These are phyloP conservation scores for Melanotaenia maccullochi DNA, from an alignment of 2,797 vertebrate genomes.

Conservation along the genomic window DNA sequence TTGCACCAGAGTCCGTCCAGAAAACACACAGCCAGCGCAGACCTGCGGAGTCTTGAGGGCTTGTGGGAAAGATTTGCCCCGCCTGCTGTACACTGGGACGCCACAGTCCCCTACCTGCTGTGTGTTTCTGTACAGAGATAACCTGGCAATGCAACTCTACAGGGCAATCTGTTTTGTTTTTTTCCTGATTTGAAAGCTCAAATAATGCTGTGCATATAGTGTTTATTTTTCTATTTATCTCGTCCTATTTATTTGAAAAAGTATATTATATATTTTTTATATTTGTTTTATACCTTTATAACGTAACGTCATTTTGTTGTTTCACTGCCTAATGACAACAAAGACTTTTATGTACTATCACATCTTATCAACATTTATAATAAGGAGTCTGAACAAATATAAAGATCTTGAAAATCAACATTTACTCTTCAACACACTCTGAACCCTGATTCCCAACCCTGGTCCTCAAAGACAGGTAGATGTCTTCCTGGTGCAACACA, in stretches of 20 bases:
- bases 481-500: no score
- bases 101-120: conserved; percentile 30
- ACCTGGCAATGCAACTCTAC: conserved; percentile 73
- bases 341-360: no score
- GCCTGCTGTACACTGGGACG: conserved; percentile 48
- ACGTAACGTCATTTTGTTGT: no score
- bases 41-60: conserved; percentile 17
- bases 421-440: no score
- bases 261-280: neutral
- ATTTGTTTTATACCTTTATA: no score
- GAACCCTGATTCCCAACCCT: no score
- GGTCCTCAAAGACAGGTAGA: no score
- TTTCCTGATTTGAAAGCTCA: neutral
- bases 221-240: neutral
- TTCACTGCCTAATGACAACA: no score
- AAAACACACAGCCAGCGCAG: neutral
- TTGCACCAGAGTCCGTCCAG: conserved; percentile 30
- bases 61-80: conserved; percentile 44
- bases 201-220: neutral
- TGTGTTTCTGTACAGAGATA: conserved; percentile 49
- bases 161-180: conserved; percentile 30
- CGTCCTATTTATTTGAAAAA: neutral
- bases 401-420: no score
- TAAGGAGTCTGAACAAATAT: no score
- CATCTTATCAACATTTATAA: no score